A percentile compares a stretch with the other conserved stretches of the same genome.
Evolutionary conservation across 2,113 vertebrate genomes (phyloP).

Genomic region (Ailuropoda melanoleuca): DNA sequence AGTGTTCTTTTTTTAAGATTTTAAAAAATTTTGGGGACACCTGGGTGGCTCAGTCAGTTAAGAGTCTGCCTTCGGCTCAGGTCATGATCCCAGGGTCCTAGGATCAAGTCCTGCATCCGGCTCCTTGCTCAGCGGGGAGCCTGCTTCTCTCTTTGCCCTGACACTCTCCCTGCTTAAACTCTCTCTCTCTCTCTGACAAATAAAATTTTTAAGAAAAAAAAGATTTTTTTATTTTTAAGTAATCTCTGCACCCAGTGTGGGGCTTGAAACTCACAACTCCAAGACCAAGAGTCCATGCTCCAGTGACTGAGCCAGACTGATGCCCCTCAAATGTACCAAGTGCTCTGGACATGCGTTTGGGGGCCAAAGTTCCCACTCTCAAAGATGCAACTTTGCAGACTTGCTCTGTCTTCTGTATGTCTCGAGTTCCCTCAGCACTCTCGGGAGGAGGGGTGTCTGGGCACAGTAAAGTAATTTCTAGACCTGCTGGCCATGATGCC

Average conservation of each 20-base stretch:
- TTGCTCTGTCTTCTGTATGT: neutral
- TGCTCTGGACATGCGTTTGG: neutral
- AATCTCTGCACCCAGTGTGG: neutral
- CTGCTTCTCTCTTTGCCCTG: too few species aligned
- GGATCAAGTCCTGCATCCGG: too few species aligned
- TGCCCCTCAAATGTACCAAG: neutral
- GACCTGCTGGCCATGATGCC: neutral
- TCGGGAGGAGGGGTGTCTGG: neutral
- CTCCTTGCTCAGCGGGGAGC: too few species aligned
- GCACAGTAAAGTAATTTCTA: neutral
- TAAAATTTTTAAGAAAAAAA: too few species aligned
- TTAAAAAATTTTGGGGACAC: neutral
- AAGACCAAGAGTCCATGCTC: neutral
- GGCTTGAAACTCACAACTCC: neutral
- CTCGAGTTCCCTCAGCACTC: rapidly evolving
- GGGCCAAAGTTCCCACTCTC: neutral
- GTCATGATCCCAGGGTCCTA: too few species aligned
- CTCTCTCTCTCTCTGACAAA: too few species aligned
- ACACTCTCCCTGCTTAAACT: too few species aligned
- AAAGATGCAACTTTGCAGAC: neutral
- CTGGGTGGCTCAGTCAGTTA: too few species aligned
- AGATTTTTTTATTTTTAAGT: neutral
- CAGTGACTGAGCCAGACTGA: neutral
- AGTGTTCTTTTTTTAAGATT: neutral
- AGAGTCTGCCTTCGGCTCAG: too few species aligned